phyloP scores from a whole-genome alignment of 2,888 invertebrate species.

The Amblyteles armatorius region DNA sequence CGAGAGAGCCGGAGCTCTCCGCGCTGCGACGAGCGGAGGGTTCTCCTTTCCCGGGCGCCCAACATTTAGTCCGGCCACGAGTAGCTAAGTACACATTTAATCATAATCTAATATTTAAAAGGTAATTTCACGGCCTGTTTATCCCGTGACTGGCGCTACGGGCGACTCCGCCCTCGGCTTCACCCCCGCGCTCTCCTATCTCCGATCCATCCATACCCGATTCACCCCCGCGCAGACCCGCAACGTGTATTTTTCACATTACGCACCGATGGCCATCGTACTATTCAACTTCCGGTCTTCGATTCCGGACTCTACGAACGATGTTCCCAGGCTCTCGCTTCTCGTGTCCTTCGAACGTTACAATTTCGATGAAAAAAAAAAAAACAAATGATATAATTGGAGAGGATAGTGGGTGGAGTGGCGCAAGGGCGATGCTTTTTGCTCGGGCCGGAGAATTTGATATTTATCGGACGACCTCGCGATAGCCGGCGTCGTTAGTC shows the following conservation, averaged over 20 bases:
- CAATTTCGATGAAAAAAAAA: neutral
- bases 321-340: slow-evolving; percentile 26
- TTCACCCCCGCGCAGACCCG: neutral
- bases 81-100: slow-evolving; percentile 83
- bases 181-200: slow-evolving; percentile 63
- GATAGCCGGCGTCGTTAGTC: slow-evolving; percentile 49
- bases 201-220: slow-evolving; percentile 55
- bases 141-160: slow-evolving; percentile 73
- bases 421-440: neutral
- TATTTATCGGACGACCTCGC: slow-evolving; percentile 56
- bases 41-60: slow-evolving; percentile 67
- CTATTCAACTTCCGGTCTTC: slow-evolving; percentile 18
- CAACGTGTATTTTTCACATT: neutral
- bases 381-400: slow-evolving; percentile 18
- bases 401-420: slow-evolving; percentile 14
- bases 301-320: neutral
- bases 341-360: neutral
- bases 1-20: slow-evolving; percentile 64
- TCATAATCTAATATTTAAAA: slow-evolving; percentile 85
- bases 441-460: slow-evolving; percentile 19
- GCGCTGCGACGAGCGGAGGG: slow-evolving; percentile 61
- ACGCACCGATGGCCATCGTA: neutral
- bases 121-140: slow-evolving; percentile 85
- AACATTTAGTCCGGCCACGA: slow-evolving; percentile 80
- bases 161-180: slow-evolving; percentile 58